Conservation (phyloP, 2,113 vertebrate species). For the Rhipidura dahli region DNA sequence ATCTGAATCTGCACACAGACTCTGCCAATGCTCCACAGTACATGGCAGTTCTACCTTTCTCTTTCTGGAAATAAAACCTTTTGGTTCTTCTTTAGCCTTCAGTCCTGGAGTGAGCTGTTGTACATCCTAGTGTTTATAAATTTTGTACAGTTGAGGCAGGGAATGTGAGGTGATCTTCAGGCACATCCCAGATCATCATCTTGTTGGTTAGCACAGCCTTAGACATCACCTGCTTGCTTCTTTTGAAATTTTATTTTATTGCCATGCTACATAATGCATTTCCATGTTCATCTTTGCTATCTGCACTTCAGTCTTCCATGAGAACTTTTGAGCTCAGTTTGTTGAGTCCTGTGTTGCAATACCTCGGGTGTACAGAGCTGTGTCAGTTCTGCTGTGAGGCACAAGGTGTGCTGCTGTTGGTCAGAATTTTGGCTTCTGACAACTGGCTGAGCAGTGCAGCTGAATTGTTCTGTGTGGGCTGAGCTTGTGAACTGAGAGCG, state of each 20-base stretch:
- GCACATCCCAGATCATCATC: neutral
- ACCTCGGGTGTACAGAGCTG: neutral
- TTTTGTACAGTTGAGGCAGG: neutral
- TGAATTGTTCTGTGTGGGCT: constrained; percentile 57
- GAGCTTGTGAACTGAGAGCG: constrained; percentile 31
- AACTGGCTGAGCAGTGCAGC: constrained; percentile 13
- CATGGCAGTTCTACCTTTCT: neutral
- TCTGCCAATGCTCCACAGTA: neutral
- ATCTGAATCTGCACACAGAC: neutral
- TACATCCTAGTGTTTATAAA: neutral
- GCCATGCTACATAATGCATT: neutral
- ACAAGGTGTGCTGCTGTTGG: neutral
- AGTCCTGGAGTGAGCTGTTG: neutral
- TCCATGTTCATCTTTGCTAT: neutral
- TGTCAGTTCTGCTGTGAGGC: neutral
- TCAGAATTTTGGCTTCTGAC: neutral
- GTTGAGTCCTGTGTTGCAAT: neutral
- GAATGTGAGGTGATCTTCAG: neutral
- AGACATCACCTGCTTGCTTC: neutral
- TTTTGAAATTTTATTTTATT: neutral
- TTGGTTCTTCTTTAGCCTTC: constrained; percentile 10
- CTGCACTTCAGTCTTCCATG: neutral
- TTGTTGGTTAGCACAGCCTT: neutral
- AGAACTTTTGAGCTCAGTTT: neutral
- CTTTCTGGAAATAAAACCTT: constrained; percentile 28